Conservation (phyloP, 2,797 vertebrate genomes). For the Rhinoraja longicauda region DNA sequence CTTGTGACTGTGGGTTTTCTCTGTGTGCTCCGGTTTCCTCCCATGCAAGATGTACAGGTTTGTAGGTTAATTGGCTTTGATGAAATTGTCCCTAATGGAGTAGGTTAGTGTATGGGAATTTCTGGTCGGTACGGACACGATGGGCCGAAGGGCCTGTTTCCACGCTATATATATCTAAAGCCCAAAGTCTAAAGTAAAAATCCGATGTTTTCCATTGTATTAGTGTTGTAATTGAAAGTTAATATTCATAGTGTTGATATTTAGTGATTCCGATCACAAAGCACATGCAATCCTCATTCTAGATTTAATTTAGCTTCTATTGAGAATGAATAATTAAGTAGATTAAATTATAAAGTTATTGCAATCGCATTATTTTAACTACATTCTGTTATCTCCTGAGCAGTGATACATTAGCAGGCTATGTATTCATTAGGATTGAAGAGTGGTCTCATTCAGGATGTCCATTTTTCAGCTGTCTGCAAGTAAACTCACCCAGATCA, state of each 20-base stretch:
- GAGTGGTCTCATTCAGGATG: neutral
- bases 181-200: neutral
- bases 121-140: too few relatives aligned
- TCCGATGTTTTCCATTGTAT: neutral
- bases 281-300: neutral
- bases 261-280: neutral
- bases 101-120: too few relatives aligned
- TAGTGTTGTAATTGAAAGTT: neutral
- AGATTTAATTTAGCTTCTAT: neutral
- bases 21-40: too few relatives aligned
- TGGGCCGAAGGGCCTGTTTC: too few relatives aligned
- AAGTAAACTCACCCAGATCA: conserved; percentile 30
- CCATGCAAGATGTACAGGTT: too few relatives aligned
- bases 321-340: neutral
- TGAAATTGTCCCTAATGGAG: too few relatives aligned
- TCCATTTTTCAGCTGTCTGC: neutral
- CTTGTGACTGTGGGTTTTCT: too few relatives aligned
- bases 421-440: neutral
- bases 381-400: neutral
- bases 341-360: neutral
- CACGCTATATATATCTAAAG: too few relatives aligned
- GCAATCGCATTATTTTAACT: neutral
- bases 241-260: neutral
- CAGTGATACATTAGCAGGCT: neutral
- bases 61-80: too few relatives aligned